Conservation (phyloP, 2,113 vertebrate genomes). For the Stegastes partitus region DNA sequence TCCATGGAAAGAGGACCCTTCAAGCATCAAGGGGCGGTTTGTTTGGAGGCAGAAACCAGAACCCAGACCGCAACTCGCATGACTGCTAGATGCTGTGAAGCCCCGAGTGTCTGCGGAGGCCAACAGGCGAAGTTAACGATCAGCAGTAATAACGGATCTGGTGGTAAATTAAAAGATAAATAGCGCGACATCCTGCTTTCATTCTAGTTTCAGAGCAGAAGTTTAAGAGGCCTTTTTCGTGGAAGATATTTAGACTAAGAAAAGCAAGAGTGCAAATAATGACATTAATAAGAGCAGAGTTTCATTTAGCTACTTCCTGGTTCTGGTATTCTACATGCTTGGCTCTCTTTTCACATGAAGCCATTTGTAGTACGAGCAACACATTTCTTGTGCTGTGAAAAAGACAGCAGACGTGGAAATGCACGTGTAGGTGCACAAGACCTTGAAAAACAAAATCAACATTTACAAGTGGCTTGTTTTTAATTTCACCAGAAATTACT, state of each 20-base stretch:
- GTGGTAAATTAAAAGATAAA: not conserved
- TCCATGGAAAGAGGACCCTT: slow-evolving; percentile 77
- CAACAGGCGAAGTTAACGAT: not conserved
- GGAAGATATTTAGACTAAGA: not conserved
- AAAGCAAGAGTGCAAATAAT: too few species aligned
- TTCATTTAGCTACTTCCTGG: too few species aligned
- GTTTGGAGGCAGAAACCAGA: slow-evolving; percentile 53
- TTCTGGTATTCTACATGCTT: too few species aligned
- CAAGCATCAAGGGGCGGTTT: slow-evolving; percentile 78
- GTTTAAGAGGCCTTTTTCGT: not conserved
- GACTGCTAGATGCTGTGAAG: slow-evolving; percentile 19
- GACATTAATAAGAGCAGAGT: too few species aligned
- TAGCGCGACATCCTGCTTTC: not conserved
- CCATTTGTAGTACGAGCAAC: too few species aligned
- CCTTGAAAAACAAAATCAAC: too few species aligned
- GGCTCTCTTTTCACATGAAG: too few species aligned
- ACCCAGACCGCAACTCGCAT: slow-evolving; percentile 44
- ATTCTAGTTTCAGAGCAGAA: not conserved
- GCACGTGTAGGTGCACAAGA: too few species aligned
- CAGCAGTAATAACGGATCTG: not conserved
- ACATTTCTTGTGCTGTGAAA: too few species aligned
- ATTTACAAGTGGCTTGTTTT: too few species aligned
- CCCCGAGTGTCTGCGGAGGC: not conserved
- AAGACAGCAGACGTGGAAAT: too few species aligned
- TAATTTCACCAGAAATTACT: too few species aligned